phyloP scores from a whole-genome alignment of 2,888 invertebrate species.

The Chromoteleia sp. region DNA sequence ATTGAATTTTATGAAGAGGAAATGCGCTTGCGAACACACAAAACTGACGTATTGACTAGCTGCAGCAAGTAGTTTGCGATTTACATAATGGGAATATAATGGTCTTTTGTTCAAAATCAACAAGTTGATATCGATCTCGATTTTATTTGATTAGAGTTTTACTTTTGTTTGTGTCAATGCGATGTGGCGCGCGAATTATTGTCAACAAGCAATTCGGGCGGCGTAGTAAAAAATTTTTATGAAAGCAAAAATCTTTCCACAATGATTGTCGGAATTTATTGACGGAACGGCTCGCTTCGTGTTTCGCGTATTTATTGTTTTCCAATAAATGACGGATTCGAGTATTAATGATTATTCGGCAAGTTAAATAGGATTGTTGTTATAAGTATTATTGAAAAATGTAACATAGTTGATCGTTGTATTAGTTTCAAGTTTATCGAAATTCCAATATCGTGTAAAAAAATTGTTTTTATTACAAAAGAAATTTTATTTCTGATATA shows the following conservation, averaged over 20 bases:
- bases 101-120: conserved; percentile 69
- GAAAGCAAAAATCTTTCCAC: conserved; percentile 49
- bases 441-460: background rate
- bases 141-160: conserved; percentile 66
- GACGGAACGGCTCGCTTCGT: conserved; percentile 25
- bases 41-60: conserved; percentile 64
- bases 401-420: background rate
- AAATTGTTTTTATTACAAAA: too few species aligned
- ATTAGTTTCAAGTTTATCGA: background rate
- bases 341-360: conserved; percentile 35
- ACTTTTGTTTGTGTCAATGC: conserved; percentile 59
- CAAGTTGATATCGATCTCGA: conserved; percentile 67
- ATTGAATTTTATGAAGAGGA: conserved; percentile 58
- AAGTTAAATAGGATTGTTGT: conserved; percentile 24
- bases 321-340: conserved; percentile 46
- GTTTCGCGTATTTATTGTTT: conserved; percentile 52
- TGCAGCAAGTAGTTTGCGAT: conserved; percentile 62
- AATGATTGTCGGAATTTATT: conserved; percentile 46
- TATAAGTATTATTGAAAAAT: conserved; percentile 1
- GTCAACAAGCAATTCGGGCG: conserved; percentile 28
- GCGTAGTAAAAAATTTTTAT: conserved; percentile 41
- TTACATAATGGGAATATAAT: conserved; percentile 69
- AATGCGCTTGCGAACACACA: conserved; percentile 51
- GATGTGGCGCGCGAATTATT: conserved; percentile 46
- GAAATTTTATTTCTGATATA: too few species aligned